phyloP scores from a whole-genome alignment of 2,113 vertebrate species.

The Galemys pyrenaicus region DNA sequence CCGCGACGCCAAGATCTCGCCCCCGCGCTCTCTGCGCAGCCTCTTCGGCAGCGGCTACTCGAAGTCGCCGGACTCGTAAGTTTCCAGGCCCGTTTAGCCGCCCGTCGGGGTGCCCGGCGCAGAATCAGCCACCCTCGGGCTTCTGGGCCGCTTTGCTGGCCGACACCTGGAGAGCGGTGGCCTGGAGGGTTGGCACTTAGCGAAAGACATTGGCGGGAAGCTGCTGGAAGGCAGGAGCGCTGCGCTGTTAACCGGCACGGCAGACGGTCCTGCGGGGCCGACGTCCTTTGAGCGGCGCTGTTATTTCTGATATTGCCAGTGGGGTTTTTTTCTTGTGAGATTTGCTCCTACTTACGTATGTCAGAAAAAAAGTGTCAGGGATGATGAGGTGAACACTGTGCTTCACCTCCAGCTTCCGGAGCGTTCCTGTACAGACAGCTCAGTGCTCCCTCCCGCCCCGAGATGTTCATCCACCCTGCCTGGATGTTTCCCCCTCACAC shows the following conservation, averaged over 20 bases:
- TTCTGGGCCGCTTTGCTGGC: too few relatives aligned
- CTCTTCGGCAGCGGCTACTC: slow-evolving; percentile 98
- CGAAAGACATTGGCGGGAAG: background rate
- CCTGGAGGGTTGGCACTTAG: background rate
- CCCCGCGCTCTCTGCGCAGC: slow-evolving; percentile 95
- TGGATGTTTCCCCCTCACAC: background rate
- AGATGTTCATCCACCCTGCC: background rate
- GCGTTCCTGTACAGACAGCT: background rate
- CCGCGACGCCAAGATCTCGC: slow-evolving; percentile 95
- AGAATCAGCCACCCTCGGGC: background rate
- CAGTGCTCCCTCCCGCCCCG: background rate
- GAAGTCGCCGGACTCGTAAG: slow-evolving; percentile 96
- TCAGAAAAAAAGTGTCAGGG: background rate
- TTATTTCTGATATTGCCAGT: background rate
- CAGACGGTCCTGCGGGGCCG: background rate
- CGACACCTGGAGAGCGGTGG: background rate
- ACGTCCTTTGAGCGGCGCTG: background rate
- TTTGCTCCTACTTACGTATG: slow-evolving; percentile 27
- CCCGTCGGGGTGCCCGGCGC: background rate
- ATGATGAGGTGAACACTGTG: background rate
- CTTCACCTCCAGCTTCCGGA: background rate
- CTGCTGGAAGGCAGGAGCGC: background rate
- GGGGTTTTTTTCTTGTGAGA: background rate
- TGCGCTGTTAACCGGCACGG: background rate
- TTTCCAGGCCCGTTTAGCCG: background rate